Evolutionary conservation across 2,888 invertebrate genomes (phyloP), one percentile per base, ranked within the genome.

Genomic region (Melitaea athalia): DNA sequence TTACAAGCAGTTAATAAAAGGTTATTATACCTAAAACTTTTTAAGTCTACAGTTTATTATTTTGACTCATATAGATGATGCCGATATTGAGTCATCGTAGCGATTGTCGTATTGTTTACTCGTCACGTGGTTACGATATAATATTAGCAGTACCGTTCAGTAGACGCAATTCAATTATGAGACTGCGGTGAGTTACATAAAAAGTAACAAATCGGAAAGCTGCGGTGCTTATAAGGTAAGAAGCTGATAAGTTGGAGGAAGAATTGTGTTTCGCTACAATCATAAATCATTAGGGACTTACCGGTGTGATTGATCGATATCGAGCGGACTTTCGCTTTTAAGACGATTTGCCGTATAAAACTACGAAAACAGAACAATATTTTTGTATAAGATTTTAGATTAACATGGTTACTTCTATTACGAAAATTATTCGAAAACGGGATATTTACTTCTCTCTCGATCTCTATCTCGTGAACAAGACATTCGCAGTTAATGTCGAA

Each of bases 151-250:
- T 50, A 61, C 52, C 49, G 60, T 45, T 62, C 63, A 43, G 67
- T 64, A 52, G 50, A 61, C 47, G 69, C 67, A 67, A 65, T 71
- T 63, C 59, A 65, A 64, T 69, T 71, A 72, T 77, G 75, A 76
- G 71, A 76, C 77, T 76, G 73, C 72, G 75, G 61, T 73, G 74
- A 83, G 52, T 70, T 72, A 83, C 81, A 81, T 83, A 85, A 87
- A 81, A 75, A 77, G 80, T 80, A 77, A 78, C 75, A 77, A 82
- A 82, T 79, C 82, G 80, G 81, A 82, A 85, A 83, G 74, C 72
- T 73, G 75, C 71, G 70, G 70, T 73, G 65, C 71, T 74, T 75
- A 73, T 78, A 79, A 75, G 70, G 74, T 73, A 72, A 81, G 76
- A 10, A 79, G 78, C 71, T 72, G 64, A 72, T 73, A 73, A 76